Percentiles rank a stretch among this genome's conserved stretches.
These are phyloP conservation scores for Drosophila lowei DNA, from an alignment of 1,140 invertebrate species.

Conservation along the genomic window DNA sequence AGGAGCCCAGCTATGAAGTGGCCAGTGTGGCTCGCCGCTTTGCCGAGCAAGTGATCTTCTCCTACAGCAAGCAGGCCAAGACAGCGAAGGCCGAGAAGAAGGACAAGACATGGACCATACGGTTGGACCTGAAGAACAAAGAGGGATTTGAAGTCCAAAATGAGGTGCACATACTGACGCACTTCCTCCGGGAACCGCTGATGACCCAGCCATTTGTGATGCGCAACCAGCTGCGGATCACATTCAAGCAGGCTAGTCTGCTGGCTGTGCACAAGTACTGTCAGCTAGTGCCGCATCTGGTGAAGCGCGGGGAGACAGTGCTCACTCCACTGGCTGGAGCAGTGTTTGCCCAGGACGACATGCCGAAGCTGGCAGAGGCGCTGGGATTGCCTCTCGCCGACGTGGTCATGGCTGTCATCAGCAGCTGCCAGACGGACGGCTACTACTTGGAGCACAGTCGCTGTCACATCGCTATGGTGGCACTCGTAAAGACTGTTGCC, in stretches of 20 bases:
- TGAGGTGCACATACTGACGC: constrained; percentile 35
- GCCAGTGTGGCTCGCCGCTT: constrained; percentile 55
- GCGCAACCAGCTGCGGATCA: constrained; percentile 34
- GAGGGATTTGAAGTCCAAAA: background rate
- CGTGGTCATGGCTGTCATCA: constrained; percentile 52
- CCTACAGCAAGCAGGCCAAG: constrained; percentile 51
- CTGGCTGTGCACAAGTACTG: constrained; percentile 63
- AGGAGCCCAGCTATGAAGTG: constrained; percentile 35
- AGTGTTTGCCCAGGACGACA: constrained; percentile 40
- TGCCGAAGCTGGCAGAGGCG: constrained; percentile 40
- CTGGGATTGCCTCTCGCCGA: constrained; percentile 39
- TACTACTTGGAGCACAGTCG: constrained; percentile 53
- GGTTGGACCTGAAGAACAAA: constrained; percentile 6
- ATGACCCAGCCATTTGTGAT: constrained; percentile 37
- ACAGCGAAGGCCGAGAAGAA: constrained; percentile 34
- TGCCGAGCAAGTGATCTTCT: constrained; percentile 55
- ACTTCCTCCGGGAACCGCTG: constrained; percentile 20
- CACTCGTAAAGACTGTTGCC: constrained; percentile 36
- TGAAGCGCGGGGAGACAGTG: constrained; percentile 44
- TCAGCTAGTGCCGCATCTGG: constrained; percentile 51
- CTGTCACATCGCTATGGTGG: constrained; percentile 56
- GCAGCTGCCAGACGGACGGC: constrained; percentile 66
- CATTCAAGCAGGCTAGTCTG: constrained; percentile 67
- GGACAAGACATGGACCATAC: constrained; percentile 39
- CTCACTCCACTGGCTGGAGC: constrained; percentile 62